Base-by-base conservation (phyloP, 2,113 vertebrate species). In the Sorex araneus region DNA sequence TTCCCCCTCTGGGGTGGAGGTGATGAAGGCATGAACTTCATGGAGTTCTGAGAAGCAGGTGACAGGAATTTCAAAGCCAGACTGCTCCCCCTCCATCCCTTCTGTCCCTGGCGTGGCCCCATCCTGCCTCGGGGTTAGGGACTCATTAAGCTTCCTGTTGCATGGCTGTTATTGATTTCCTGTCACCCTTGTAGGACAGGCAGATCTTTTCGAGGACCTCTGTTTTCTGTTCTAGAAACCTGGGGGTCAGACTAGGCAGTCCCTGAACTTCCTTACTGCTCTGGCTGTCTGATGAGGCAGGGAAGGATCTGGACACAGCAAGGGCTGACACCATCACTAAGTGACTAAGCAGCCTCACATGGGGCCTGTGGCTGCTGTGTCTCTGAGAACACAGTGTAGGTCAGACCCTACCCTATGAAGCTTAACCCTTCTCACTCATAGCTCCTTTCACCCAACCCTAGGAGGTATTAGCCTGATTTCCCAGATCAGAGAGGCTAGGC, bases 221-320 rank as follows among this genome's bases (percentile, higher is more conserved):
- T 45, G 71, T 82, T 88, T 93, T 85, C 90, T 83, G 45, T 83
- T 76, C 63, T 63, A 87, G 75, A 78, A 36, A 66, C 88, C 77
- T 6, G 50, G 15, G 47, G 60, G 11, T 63, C 50, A 83, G 54
- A 40, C 82, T 83, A 92, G 40, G 84, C 70, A 76, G 76, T 50
- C 64, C 84, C 76, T 80, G 34, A 6, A 13, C 60, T 8, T 69
- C 40, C 89, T 82, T 93, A 32, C 85, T 77, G 69, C 57, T 47
- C 91, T 77, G 89, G 67, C 87, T 36, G n/a, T 71, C 80, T 28
- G 28, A 80, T 67, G 73, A 91, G 2, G 40, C 50, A 50, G 77
- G 77, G 32, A 82, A 77, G 75, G 66, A 34, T 92, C 69, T 66
- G 83, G 83, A 71, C 74, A 71, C 34, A 86, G 87, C 25, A 8